Conservation (phyloP, 1,140 invertebrate genomes). For the Notospermus geniculatus region DNA sequence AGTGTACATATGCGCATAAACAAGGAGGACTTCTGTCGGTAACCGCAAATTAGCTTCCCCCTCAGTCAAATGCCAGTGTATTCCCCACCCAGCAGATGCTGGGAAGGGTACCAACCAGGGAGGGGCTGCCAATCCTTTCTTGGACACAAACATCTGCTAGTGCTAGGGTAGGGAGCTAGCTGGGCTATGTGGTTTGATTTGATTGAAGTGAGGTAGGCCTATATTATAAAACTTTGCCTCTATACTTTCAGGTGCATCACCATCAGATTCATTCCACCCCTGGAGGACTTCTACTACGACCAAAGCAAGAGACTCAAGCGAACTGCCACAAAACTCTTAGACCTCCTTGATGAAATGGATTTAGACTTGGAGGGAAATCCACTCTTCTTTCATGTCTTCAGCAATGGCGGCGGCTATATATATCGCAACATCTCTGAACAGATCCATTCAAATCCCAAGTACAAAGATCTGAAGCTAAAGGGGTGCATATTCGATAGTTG, state of each 20-base stretch:
- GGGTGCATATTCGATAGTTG: conserved; percentile 76
- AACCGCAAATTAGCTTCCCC: no score
- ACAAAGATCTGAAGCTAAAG: conserved; percentile 58
- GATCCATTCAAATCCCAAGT: conserved; percentile 30
- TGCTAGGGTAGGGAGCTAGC: no score
- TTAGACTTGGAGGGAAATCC: conserved; percentile 69
- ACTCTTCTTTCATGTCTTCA: conserved; percentile 77
- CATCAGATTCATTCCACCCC: conserved; percentile 69
- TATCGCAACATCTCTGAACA: conserved; percentile 37
- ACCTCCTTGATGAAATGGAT: conserved; percentile 59
- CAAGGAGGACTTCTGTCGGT: no score
- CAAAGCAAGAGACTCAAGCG: conserved; percentile 60
- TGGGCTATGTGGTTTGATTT: no score
- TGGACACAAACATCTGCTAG: no score
- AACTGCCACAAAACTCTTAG: conserved; percentile 67
- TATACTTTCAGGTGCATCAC: conserved; percentile 67
- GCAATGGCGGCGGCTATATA: conserved; percentile 69
- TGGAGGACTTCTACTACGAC: conserved; percentile 67
- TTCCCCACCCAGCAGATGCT: no score
- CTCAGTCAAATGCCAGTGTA: no score
- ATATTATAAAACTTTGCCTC: no score
- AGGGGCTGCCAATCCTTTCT: no score
- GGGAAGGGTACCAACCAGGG: no score
- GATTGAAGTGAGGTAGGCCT: no score
- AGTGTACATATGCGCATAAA: no score